A percentile compares a stretch with the other conserved stretches of the same genome.
These are phyloP conservation scores for Drosophila gunungcola DNA, from an alignment of 1,140 invertebrate genomes.

Conservation along the genomic window DNA sequence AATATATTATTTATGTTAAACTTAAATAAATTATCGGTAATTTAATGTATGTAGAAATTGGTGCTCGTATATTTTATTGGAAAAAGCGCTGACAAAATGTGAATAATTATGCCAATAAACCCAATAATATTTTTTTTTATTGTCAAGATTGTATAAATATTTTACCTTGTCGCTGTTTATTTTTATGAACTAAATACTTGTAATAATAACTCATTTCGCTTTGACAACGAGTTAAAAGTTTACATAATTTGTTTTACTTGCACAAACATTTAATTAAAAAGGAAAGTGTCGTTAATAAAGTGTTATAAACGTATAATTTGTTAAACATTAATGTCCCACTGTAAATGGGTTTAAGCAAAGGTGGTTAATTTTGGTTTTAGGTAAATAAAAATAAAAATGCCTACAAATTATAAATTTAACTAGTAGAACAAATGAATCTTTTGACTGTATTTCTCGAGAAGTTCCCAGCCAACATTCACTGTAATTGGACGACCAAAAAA, in stretches of 20 bases:
- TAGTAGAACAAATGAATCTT: not conserved
- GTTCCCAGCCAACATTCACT: not conserved
- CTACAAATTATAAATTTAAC: too few relatives aligned
- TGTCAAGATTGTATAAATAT: not conserved
- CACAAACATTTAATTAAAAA: not conserved
- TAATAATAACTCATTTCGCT: not conserved
- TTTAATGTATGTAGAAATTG: not conserved
- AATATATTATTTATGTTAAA: too few relatives aligned
- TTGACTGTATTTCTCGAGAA: not conserved
- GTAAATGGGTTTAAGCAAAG: not conserved
- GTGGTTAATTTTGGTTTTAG: not conserved
- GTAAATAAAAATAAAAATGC: too few relatives aligned
- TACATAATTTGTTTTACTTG: not conserved
- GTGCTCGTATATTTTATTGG: not conserved
- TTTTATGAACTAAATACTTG: not conserved
- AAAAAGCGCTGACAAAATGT: not conserved
- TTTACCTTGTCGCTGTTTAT: too few relatives aligned
- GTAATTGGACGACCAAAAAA: slow-evolving; percentile 1
- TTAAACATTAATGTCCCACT: not conserved
- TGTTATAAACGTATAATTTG: not conserved
- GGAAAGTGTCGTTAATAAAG: not conserved
- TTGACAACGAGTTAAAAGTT: not conserved
- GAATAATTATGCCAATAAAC: slow-evolving; percentile 2
- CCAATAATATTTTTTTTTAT: slow-evolving; percentile 2
- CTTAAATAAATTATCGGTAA: not conserved